These are phyloP conservation scores for Manduca sexta DNA, from an alignment of 1,140 invertebrate species.

Conservation along the genomic window DNA sequence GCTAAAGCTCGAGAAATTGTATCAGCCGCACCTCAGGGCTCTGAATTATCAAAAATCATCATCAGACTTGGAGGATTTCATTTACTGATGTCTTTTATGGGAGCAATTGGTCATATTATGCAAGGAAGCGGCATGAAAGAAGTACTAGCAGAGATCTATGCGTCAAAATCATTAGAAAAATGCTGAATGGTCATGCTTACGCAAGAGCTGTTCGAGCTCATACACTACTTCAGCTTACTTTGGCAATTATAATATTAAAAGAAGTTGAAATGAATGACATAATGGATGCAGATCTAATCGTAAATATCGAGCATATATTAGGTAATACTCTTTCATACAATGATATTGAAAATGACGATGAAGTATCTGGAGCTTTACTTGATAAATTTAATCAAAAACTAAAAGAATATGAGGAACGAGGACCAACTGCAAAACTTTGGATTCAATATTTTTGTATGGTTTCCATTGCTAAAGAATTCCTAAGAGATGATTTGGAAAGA, in stretches of 20 bases:
- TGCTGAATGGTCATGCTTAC: conserved; percentile 36
- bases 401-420: conserved; percentile 25
- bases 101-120: conserved; percentile 56
- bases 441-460: conserved; percentile 52
- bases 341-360: conserved; percentile 34
- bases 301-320: conserved; percentile 25
- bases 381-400: conserved; percentile 39
- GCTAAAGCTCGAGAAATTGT: conserved; percentile 62
- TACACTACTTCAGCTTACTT: conserved; percentile 31
- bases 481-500: conserved; percentile 52
- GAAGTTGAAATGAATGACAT: conserved; percentile 27
- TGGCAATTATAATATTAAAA: conserved; percentile 37
- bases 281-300: conserved; percentile 32
- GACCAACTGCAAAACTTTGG: conserved; percentile 47
- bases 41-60: conserved; percentile 37
- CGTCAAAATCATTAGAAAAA: conserved; percentile 43
- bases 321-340: conserved; percentile 20
- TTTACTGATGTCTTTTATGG: conserved; percentile 53
- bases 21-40: conserved; percentile 28
- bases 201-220: conserved; percentile 39
- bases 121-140: conserved; percentile 51
- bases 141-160: conserved; percentile 36
- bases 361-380: conserved; percentile 37
- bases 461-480: conserved; percentile 36
- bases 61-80: conserved; percentile 53